Evolutionary conservation across 2,113 vertebrate genomes (phyloP).

Genomic region (Stegostoma tigrinum): DNA sequence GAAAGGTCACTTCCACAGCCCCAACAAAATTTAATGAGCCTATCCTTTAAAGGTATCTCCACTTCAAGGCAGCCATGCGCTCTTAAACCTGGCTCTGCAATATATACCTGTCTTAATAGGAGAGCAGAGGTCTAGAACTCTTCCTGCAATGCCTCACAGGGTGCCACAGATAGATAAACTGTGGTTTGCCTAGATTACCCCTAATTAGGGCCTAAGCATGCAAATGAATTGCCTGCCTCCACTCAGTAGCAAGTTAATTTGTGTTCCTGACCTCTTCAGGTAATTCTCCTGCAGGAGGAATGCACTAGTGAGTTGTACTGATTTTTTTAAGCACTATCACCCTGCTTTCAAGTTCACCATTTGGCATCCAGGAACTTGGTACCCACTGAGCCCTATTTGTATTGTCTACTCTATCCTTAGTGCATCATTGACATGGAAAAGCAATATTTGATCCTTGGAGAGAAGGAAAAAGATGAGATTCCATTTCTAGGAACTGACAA

Average conservation of each 20-base stretch:
- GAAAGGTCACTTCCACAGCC: neutral
- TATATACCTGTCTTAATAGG: neutral
- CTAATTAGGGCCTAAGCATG: neutral
- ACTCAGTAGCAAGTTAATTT: neutral
- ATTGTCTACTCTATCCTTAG: conserved; percentile 50
- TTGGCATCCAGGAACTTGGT: neutral
- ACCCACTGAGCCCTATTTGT: neutral
- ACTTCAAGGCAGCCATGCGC: neutral
- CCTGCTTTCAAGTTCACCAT: neutral
- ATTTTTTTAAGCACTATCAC: neutral
- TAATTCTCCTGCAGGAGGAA: neutral
- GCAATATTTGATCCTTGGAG: conserved; percentile 68
- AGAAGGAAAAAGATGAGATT: conserved; percentile 64
- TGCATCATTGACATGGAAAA: conserved; percentile 79
- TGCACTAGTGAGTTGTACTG: neutral
- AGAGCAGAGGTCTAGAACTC: neutral
- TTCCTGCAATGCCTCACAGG: neutral
- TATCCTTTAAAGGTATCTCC: neutral
- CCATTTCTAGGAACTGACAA: conserved; percentile 55
- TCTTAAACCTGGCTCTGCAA: neutral
- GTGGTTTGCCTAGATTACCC: neutral
- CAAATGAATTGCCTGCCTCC: neutral
- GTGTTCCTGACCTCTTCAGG: too few relatives aligned
- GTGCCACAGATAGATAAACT: neutral
- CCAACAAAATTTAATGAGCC: neutral